phyloP scores from a whole-genome alignment of 2,888 invertebrate species.

The Protonemura montana region DNA sequence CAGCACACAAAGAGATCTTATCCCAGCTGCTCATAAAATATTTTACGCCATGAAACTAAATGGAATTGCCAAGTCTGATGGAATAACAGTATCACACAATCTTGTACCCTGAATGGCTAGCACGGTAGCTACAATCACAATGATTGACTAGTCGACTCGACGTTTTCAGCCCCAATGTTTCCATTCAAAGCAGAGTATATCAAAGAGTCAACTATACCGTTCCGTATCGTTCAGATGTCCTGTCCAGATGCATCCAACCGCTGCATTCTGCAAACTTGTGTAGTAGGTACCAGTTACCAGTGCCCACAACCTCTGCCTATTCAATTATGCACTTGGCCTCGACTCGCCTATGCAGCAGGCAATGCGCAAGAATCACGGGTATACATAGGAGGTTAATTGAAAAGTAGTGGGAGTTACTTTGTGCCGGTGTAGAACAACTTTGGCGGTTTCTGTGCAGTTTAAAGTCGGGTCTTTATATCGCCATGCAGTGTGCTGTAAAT shows the following conservation, averaged over 20 bases:
- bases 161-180: neutral
- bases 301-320: neutral
- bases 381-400: constrained; percentile 17
- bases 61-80: constrained; percentile 21
- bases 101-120: constrained; percentile 19
- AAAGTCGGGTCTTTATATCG: neutral
- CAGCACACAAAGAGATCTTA: constrained; percentile 20
- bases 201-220: neutral
- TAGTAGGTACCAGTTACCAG: neutral
- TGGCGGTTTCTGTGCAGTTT: neutral
- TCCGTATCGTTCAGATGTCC: neutral
- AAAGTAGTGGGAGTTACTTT: neutral
- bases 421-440: neutral
- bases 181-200: neutral
- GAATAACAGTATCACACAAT: constrained; percentile 29
- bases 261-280: neutral
- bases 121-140: constrained; percentile 16
- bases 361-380: neutral
- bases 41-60: constrained; percentile 8
- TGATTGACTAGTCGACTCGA: constrained; percentile 15
- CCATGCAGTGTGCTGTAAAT: neutral
- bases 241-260: neutral
- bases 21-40: constrained; percentile 32
- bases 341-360: neutral
- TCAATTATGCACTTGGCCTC: constrained; percentile 15